phyloP scores from a whole-genome alignment of 1,140 invertebrate genomes.

The Drepana arcuata region DNA sequence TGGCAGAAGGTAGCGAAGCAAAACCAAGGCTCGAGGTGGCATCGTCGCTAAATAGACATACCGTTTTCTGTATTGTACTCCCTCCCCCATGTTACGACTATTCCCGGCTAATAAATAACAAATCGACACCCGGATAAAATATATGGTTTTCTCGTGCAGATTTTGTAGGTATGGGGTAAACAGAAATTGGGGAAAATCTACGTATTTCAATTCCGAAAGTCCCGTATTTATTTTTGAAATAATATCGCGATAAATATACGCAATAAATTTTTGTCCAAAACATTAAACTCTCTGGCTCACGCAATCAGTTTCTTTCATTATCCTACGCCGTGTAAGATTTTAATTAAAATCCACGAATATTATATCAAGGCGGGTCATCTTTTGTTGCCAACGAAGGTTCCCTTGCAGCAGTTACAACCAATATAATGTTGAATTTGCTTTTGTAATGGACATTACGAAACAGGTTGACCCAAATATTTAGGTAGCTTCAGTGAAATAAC shows the following conservation, averaged over 20 bases:
- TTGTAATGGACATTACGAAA: conserved; percentile 65
- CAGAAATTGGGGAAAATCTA: no score
- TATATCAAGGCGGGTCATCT: conserved; percentile 52
- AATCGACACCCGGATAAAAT: conserved; percentile 65
- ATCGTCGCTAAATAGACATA: conserved; percentile 56
- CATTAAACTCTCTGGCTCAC: conserved; percentile 26
- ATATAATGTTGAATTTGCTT: conserved; percentile 67
- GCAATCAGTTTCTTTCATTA: conserved; percentile 58
- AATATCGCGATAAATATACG: conserved; percentile 21
- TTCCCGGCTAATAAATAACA: conserved; percentile 68
- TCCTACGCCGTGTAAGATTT: conserved; percentile 55
- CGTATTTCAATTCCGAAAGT: conserved; percentile 20
- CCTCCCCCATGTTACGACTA: conserved; percentile 59
- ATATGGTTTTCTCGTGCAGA: conserved; percentile 53
- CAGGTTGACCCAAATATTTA: conserved; percentile 67
- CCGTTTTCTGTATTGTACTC: conserved; percentile 53
- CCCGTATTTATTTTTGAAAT: conserved; percentile 9
- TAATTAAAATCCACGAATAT: conserved; percentile 64
- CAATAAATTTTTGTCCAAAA: conserved; percentile 42
- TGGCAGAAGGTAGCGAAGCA: conserved; percentile 30
- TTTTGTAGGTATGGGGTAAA: no score
- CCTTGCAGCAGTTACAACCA: conserved; percentile 55
- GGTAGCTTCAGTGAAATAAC: conserved; percentile 55
- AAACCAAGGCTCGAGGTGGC: conserved; percentile 43
- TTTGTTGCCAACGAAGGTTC: conserved; percentile 54